These are phyloP conservation scores for Loxodonta africana DNA, from an alignment of 2,113 vertebrate species.

Conservation along the genomic window DNA sequence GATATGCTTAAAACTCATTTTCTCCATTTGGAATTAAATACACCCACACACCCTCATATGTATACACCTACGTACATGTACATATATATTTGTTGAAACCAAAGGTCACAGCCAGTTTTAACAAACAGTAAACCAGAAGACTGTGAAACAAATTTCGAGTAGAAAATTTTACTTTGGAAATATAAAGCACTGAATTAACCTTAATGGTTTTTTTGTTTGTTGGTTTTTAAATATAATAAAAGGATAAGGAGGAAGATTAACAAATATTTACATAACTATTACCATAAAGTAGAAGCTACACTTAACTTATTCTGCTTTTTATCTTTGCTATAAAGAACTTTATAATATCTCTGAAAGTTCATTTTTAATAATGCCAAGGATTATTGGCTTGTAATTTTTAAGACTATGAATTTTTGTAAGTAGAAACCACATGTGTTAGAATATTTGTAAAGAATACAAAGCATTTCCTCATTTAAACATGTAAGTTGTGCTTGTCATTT, in stretches of 20 bases:
- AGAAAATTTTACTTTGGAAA: slow-evolving; percentile 16
- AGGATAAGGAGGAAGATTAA: not conserved
- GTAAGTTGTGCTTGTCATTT: not conserved
- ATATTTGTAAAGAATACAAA: not conserved
- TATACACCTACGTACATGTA: not conserved
- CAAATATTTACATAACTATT: not conserved
- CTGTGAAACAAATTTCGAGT: not conserved
- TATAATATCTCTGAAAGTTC: slow-evolving; percentile 16
- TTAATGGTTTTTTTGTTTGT: not conserved
- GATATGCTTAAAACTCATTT: not conserved
- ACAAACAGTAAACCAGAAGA: not conserved
- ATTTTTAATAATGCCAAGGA: not conserved
- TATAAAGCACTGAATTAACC: not conserved
- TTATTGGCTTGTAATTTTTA: not conserved
- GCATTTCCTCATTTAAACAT: not conserved
- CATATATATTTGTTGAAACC: not conserved
- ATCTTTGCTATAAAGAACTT: not conserved
- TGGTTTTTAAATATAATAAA: not conserved
- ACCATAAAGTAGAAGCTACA: not conserved
- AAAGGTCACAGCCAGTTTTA: not conserved
- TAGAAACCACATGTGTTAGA: not conserved
- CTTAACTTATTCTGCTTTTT: not conserved
- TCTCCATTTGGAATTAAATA: not conserved
- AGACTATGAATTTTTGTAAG: not conserved
- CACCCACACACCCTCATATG: no score